phyloP scores from a whole-genome alignment of 2,888 invertebrate species.

The Hermaeophaga mercurialis region DNA sequence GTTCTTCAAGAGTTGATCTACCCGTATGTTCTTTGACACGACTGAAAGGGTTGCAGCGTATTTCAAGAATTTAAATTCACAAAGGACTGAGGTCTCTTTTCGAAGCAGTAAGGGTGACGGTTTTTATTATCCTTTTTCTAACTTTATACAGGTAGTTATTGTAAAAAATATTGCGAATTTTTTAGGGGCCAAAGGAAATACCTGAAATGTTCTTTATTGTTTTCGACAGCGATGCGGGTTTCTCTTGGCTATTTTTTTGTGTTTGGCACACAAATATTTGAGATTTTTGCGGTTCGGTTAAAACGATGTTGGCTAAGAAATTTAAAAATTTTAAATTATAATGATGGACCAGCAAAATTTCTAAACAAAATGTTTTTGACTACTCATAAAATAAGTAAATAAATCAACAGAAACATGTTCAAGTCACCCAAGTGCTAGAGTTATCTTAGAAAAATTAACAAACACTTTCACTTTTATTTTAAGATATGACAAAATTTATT shows the following conservation, averaged over 20 bases:
- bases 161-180: constrained; percentile 34
- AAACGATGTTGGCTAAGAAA: background rate
- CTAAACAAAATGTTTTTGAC: too few relatives aligned
- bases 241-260: background rate
- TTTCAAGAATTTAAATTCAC: constrained; percentile 39
- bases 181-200: constrained; percentile 9
- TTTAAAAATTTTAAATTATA: background rate
- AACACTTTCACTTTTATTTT: too few relatives aligned
- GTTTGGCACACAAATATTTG: background rate
- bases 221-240: constrained; percentile 12
- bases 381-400: too few relatives aligned
- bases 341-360: background rate
- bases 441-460: too few relatives aligned
- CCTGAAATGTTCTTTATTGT: constrained; percentile 20
- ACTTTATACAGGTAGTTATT: constrained; percentile 33
- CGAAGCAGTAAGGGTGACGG: constrained; percentile 25
- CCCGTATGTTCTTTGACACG: constrained; percentile 37
- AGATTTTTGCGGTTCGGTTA: constrained; percentile 1
- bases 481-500: too few relatives aligned
- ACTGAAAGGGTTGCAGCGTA: constrained; percentile 32
- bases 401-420: too few relatives aligned
- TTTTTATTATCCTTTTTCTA: constrained; percentile 19
- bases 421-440: too few relatives aligned
- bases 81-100: constrained; percentile 38
- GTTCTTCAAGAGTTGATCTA: constrained; percentile 30